Evolutionary conservation across 2,113 vertebrate genomes (phyloP), one percentile per base, ranked within the genome.

Genomic region (Bucco capensis): DNA sequence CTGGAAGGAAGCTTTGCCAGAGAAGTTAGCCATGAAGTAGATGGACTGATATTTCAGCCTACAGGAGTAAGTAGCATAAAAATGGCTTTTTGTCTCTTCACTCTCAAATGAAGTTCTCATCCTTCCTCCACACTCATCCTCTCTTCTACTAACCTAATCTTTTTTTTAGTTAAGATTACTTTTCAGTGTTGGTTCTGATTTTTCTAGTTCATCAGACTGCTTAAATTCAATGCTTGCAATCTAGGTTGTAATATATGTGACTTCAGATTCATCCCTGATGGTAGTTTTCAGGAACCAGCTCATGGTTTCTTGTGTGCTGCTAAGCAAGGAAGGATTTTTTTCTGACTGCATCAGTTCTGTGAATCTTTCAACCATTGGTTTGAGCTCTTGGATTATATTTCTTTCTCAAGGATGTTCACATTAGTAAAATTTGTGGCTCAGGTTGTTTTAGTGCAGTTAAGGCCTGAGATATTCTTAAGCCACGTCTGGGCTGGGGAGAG

Each of bases 11-110:
- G 97, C 95, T 99, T 99, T 98, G 98, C 98, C 38, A 98, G 98
- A 95, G 99, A 99, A 98, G 99, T 99, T 95, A 99, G 99, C 97
- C 99, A 99, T 70, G 99, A 99, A 98, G 98, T 99, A 69, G 99
- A 99, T 93, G 99, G 99, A 89, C 98, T 99, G 66, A 99, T 99
- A 97, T 99, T 99, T 98, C 99, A 99, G 95, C 99, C 99, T 69
- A 98, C 97, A 57, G 99, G 98, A 97, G 99, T 99, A 98, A 99
- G 99, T 97, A 96, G 28, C 11, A 1, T 89, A 54, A 76, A 66
- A 90, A 47, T 6, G 16, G 49, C 58, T 84, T 84, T 76, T 88
- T 83, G 44, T 82, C 8, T 12, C 18, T 81, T 83, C 27, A 47
- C 17, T 64, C 38, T 50, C 35, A 44, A 54, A 49, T 72, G 13